phyloP scores from a whole-genome alignment of 2,113 vertebrate species.

The Melospiza melodia region DNA sequence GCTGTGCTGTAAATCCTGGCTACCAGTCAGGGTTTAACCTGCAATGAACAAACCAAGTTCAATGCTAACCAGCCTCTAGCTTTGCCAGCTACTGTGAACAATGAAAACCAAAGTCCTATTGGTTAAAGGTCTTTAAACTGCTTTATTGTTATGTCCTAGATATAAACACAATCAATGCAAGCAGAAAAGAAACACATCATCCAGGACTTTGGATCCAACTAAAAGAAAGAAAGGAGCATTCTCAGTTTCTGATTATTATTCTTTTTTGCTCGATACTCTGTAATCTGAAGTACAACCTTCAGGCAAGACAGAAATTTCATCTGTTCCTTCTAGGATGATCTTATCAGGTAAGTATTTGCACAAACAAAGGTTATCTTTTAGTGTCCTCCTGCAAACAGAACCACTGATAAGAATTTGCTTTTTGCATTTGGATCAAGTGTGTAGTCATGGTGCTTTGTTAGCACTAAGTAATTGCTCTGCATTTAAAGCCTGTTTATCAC shows the following conservation, averaged over 20 bases:
- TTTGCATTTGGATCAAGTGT: slow-evolving; percentile 50
- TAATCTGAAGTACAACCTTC: neutral
- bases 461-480: slow-evolving; percentile 61
- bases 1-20: neutral
- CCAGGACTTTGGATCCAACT: neutral
- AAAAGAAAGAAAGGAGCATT: neutral
- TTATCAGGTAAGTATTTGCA: slow-evolving; percentile 64
- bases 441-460: slow-evolving; percentile 66
- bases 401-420: slow-evolving; percentile 39
- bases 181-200: neutral
- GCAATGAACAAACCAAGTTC: slow-evolving; percentile 9
- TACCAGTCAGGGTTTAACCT: neutral
- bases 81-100: neutral
- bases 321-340: slow-evolving; percentile 7
- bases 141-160: neutral
- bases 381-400: slow-evolving; percentile 50
- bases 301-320: slow-evolving; percentile 46
- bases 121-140: slow-evolving; percentile 5
- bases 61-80: neutral
- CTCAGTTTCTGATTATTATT: neutral
- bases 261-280: neutral
- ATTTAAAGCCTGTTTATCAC: slow-evolving; percentile 61
- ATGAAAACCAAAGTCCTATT: slow-evolving; percentile 7
- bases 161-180: neutral
- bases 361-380: slow-evolving; percentile 68